These are phyloP conservation scores for Okapia johnstoni DNA, from an alignment of 2,113 vertebrate species.

Conservation along the genomic window DNA sequence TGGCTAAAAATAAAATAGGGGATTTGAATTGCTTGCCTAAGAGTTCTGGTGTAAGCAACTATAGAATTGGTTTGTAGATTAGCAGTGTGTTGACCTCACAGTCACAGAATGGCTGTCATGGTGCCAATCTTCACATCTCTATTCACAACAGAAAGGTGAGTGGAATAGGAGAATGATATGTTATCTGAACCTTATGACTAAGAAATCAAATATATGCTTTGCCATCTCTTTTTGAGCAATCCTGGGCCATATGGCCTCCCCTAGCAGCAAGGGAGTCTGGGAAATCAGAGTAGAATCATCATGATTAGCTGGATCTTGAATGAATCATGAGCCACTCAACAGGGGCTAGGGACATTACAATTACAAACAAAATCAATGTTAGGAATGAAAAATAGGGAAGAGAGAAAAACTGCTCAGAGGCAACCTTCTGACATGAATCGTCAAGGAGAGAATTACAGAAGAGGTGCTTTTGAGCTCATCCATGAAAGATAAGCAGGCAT, in stretches of 20 bases:
- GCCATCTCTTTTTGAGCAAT: not conserved
- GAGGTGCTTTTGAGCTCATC: not conserved
- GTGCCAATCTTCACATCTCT: not conserved
- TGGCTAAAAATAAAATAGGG: not conserved
- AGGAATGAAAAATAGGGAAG: not conserved
- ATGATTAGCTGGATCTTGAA: not conserved
- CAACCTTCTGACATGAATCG: not conserved
- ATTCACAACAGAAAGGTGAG: not conserved
- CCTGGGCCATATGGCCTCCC: not conserved
- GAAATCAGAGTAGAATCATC: not conserved
- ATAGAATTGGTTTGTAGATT: not conserved
- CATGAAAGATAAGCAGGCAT: not conserved
- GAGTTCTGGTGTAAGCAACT: not conserved
- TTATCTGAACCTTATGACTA: not conserved
- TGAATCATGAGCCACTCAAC: not conserved
- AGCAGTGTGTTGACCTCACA: not conserved
- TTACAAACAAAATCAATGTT: not conserved
- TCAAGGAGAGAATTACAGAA: not conserved
- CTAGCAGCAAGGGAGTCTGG: not conserved
- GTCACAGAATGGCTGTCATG: not conserved
- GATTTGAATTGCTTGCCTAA: not conserved
- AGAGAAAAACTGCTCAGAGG: not conserved
- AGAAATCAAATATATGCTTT: not conserved
- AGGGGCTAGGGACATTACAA: no score
- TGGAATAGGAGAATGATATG: not conserved